These are phyloP conservation scores for Caenorhabditis auriculariae DNA, from an alignment of 2,888 invertebrate species.

Conservation along the genomic window DNA sequence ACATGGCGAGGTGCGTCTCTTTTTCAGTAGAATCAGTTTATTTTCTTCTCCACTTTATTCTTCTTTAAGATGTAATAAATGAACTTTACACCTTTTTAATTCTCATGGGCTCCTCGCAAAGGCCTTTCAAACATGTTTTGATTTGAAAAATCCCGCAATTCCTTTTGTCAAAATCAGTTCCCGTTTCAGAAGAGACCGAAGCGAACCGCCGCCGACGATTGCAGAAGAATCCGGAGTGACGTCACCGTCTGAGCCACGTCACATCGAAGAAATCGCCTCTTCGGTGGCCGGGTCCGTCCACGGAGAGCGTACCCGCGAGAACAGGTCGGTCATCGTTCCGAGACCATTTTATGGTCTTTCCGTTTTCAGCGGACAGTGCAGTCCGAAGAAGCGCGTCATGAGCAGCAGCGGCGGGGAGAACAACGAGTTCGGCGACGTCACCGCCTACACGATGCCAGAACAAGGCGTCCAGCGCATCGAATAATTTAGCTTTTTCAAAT, in stretches of 20 bases:
- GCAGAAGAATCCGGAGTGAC: slow-evolving; percentile 14
- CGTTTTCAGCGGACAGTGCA: slow-evolving; percentile 1
- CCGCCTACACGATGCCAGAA: slow-evolving; percentile 48
- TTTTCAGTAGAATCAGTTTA: too few relatives aligned
- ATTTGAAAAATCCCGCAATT: neutral
- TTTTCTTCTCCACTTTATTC: too few relatives aligned
- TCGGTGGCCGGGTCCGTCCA: neutral
- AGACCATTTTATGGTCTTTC: neutral
- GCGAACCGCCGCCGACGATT: slow-evolving; percentile 39
- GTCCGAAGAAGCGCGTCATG: slow-evolving; percentile 14
- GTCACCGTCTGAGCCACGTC: neutral
- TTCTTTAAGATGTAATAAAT: too few relatives aligned
- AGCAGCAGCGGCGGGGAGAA: slow-evolving; percentile 14
- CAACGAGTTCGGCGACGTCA: slow-evolving; percentile 37
- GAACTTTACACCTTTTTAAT: too few relatives aligned
- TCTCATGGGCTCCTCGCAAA: neutral
- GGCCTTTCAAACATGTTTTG: too few relatives aligned
- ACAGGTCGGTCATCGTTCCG: neutral
- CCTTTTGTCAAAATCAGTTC: neutral
- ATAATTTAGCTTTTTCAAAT: too few relatives aligned
- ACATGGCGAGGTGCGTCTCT: slow-evolving; percentile 30
- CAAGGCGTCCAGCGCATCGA: slow-evolving; percentile 50
- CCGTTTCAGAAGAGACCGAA: slow-evolving; percentile 30
- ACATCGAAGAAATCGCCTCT: neutral
- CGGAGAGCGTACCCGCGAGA: neutral